Evolutionary conservation across 1,140 invertebrate species (phyloP).

Genomic region (Notospermus geniculatus): DNA sequence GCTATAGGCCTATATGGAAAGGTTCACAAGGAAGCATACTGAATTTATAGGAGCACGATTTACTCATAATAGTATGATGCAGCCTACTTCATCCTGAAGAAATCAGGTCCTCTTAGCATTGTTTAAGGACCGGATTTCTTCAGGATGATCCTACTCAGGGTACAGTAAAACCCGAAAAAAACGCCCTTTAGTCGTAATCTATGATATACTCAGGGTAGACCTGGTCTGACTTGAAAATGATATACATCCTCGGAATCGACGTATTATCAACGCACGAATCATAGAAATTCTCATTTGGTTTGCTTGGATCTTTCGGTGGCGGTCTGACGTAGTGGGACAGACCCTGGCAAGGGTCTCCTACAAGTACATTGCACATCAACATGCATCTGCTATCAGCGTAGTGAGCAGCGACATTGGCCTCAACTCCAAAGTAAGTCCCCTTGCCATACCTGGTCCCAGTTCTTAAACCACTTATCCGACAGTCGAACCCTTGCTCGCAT

Average conservation of each 20-base stretch:
- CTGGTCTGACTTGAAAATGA: slow-evolving; percentile 41
- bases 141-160: too few species aligned
- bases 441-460: slow-evolving; percentile 39
- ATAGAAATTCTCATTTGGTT: slow-evolving; percentile 29
- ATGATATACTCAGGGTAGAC: slow-evolving; percentile 48
- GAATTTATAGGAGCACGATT: too few species aligned
- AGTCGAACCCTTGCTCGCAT: slow-evolving; percentile 38
- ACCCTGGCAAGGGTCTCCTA: slow-evolving; percentile 35
- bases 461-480: slow-evolving; percentile 29
- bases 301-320: too few species aligned
- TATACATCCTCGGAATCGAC: slow-evolving; percentile 34
- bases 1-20: too few species aligned
- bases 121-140: too few species aligned
- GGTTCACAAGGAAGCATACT: too few species aligned
- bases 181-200: slow-evolving; percentile 24
- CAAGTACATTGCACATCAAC: slow-evolving; percentile 39
- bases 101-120: too few species aligned
- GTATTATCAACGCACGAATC: slow-evolving; percentile 43
- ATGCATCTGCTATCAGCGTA: slow-evolving; percentile 32
- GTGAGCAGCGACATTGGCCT: slow-evolving; percentile 33
- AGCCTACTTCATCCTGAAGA: too few species aligned
- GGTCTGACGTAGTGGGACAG: slow-evolving; percentile 26
- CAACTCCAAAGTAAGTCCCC: slow-evolving; percentile 42
- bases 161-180: too few species aligned
- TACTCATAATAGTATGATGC: too few species aligned